These are phyloP conservation scores for Tupaia chinensis DNA, from an alignment of 2,113 vertebrate genomes.

Conservation along the genomic window DNA sequence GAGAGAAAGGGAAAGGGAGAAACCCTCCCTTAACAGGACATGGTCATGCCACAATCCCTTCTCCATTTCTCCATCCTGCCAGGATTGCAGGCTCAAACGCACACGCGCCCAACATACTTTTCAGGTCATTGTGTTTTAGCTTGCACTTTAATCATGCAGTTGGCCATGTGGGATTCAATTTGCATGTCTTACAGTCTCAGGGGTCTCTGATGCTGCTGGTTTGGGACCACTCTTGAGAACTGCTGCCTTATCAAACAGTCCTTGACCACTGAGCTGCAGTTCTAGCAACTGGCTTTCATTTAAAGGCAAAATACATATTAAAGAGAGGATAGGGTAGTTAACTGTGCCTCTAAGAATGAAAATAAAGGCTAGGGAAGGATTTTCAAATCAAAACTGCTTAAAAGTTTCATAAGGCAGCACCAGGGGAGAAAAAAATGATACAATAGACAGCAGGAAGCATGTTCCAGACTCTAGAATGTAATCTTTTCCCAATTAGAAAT, in stretches of 20 bases:
- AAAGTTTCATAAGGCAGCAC: conserved; percentile 64
- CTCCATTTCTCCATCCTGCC: too few species aligned
- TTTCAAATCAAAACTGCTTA: conserved; percentile 66
- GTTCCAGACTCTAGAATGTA: conserved; percentile 73
- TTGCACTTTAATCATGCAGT: too few species aligned
- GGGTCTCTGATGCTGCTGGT: not conserved
- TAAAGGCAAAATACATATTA: not conserved
- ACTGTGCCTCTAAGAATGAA: conserved; percentile 10
- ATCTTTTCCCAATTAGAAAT: conserved; percentile 78
- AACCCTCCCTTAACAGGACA: too few species aligned
- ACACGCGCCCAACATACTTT: too few species aligned
- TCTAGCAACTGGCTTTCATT: not conserved
- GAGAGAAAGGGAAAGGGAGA: too few species aligned
- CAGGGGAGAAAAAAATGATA: not conserved
- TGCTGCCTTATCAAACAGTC: not conserved
- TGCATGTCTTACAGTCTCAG: conserved; percentile 4
- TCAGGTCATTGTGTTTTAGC: too few species aligned
- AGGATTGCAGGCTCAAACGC: too few species aligned
- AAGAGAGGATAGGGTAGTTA: not conserved
- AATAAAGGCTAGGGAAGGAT: conserved; percentile 39
- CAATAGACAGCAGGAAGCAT: conserved; percentile 66
- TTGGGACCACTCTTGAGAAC: not conserved
- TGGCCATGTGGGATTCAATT: not conserved
- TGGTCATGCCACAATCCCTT: too few species aligned
- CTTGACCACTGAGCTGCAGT: not conserved